A percentile compares a stretch with the other conserved stretches of the same genome.
Conservation (phyloP, 35 echinoderm and acorn worm species). For the Apostichopus parvimensis region DNA sequence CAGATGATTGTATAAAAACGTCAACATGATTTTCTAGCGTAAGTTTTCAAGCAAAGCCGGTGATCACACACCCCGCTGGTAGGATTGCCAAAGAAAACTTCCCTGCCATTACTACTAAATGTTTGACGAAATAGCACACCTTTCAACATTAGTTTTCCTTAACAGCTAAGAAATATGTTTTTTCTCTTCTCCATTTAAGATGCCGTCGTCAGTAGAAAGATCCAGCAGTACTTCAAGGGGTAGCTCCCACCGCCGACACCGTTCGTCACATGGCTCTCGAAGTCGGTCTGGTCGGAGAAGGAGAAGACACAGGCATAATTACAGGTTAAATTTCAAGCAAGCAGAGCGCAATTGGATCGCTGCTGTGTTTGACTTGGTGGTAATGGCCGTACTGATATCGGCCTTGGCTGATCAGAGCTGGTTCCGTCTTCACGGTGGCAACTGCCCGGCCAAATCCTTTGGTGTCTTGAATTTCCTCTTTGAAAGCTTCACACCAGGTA, state of each 20-base stretch:
- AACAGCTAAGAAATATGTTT: too few relatives aligned
- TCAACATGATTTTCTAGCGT: too few relatives aligned
- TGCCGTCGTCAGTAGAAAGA: slow-evolving; percentile 25
- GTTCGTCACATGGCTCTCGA: not conserved
- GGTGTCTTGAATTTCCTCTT: slow-evolving; percentile 84
- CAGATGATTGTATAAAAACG: too few relatives aligned
- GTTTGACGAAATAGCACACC: too few relatives aligned
- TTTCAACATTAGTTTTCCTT: too few relatives aligned
- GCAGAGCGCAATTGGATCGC: slow-evolving; percentile 86
- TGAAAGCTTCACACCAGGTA: slow-evolving; percentile 35
- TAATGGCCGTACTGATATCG: slow-evolving; percentile 87
- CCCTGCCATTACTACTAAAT: too few relatives aligned
- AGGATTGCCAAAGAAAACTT: too few relatives aligned
- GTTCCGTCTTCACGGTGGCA: slow-evolving; percentile 87
- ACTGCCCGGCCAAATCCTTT: slow-evolving; percentile 68
- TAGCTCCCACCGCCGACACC: slow-evolving; percentile 35
- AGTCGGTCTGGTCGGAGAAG: slow-evolving; percentile 50
- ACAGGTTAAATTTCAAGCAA: slow-evolving; percentile 72
- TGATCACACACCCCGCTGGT: too few relatives aligned
- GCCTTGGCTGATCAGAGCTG: slow-evolving; percentile 87
- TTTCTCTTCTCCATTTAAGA: not conserved
- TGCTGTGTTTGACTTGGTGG: slow-evolving; percentile 90
- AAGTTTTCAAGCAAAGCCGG: too few relatives aligned
- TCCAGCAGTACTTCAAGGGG: slow-evolving; percentile 48
- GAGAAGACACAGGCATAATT: slow-evolving; percentile 66